Evolutionary conservation across 2,888 invertebrate species (phyloP).

Genomic region (Matsumyia berberina): DNA sequence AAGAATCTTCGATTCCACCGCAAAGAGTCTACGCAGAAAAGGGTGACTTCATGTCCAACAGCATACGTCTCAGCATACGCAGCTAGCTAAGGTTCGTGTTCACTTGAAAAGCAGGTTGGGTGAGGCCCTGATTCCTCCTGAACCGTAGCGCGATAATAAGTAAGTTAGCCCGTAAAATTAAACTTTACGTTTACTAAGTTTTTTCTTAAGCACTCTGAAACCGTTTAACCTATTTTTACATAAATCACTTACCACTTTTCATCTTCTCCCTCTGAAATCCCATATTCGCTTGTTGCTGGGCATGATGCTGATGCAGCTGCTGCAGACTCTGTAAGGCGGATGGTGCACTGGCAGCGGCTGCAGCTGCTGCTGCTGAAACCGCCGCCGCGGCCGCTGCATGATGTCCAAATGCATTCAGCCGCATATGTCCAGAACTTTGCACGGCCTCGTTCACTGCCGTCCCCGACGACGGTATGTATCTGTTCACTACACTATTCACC

Average conservation of each 20-base stretch:
- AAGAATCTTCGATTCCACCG: no score
- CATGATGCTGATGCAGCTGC: constrained; percentile 84
- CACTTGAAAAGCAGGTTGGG: no score
- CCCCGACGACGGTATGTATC: constrained; percentile 74
- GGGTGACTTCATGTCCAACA: no score
- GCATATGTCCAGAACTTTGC: constrained; percentile 69
- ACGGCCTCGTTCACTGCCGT: constrained; percentile 71
- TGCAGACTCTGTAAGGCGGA: constrained; percentile 84
- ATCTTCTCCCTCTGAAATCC: constrained; percentile 82
- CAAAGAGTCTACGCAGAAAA: no score
- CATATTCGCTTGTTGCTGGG: constrained; percentile 81
- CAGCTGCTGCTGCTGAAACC: constrained; percentile 79
- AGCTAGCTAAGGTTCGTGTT: no score
- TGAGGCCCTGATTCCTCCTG: no score
- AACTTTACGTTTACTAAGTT: no score
- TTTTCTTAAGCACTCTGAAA: neutral
- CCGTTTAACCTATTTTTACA: neutral
- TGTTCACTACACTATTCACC: constrained; percentile 75
- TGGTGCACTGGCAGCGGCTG: constrained; percentile 79
- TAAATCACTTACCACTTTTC: constrained; percentile 80
- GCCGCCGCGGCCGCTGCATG: constrained; percentile 80
- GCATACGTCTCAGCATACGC: no score
- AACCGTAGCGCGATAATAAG: no score
- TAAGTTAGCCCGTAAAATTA: no score
- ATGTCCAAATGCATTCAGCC: constrained; percentile 76